A percentile compares a stretch with the other conserved stretches of the same genome.
These are phyloP conservation scores for Colletes gigas DNA, from an alignment of 1,140 invertebrate species.

Conservation along the genomic window DNA sequence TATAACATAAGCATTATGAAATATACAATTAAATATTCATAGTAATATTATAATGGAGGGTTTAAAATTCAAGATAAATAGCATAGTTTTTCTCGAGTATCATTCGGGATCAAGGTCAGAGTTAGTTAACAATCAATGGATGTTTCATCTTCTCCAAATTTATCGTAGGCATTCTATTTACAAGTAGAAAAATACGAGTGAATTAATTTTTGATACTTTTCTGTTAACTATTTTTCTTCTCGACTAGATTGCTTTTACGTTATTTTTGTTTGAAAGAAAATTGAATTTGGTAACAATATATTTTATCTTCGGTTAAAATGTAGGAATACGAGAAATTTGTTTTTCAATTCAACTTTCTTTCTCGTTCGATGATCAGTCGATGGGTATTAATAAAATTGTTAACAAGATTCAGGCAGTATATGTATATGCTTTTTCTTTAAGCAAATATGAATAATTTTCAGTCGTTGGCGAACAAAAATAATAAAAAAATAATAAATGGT, in stretches of 20 bases:
- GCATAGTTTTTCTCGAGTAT: background rate
- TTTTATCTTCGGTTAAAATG: background rate
- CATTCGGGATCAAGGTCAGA: background rate
- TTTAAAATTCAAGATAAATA: constrained; percentile 12
- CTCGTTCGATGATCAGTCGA: background rate
- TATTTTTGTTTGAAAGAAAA: background rate
- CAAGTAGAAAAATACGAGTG: constrained; percentile 41
- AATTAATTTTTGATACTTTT: constrained; percentile 1
- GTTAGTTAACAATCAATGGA: background rate
- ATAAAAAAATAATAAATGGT: background rate
- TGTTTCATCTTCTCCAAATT: background rate
- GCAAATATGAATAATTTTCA: constrained; percentile 11
- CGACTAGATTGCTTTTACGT: constrained; percentile 12
- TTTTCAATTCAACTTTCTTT: background rate
- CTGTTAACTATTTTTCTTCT: background rate
- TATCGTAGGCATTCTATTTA: constrained; percentile 11
- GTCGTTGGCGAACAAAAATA: background rate
- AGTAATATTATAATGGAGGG: background rate
- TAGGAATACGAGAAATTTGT: background rate
- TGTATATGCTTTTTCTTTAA: background rate
- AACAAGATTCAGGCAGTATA: constrained; percentile 14
- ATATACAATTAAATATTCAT: constrained; percentile 20
- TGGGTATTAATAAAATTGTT: background rate
- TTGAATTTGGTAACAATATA: background rate
- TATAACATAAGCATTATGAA: constrained; percentile 14